Base-by-base conservation (phyloP, 2,797 vertebrate species). In the Thamnophis elegans region DNA sequence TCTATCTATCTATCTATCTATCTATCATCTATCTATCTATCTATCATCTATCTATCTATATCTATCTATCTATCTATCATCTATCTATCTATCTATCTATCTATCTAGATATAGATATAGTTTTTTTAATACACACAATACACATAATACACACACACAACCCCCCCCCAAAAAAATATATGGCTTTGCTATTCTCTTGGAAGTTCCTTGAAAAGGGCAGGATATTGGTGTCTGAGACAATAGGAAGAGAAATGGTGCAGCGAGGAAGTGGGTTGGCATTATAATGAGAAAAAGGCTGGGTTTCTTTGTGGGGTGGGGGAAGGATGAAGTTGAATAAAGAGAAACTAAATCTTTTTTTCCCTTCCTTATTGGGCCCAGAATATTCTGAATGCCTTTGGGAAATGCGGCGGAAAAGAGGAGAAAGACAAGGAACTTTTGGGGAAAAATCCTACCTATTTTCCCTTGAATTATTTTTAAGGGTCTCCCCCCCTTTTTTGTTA, bases 171-270 rank as follows among this genome's bases (percentile, higher is more conserved):
- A n/a, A n/a, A n/a, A n/a, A n/a, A n/a, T n/a, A 47, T 47, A 47
- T 47, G 20, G 25, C 94, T 93, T 96, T 96, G 95, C 96, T 93
- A 73, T 95, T 96, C 96, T 97, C 94, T 96, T 60, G 85, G 96
- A 97, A 97, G 97, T 96, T 55, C 92, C 94, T 95, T 97, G 96
- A 96, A 98, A 97, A 98, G 97, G 97, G 97, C 97, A 98, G 93
- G 92, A 96, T 97, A 97, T 97, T 97, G 97, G 97, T 97, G 97
- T 97, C 95, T 94, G 95, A 97, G 96, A 97, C 97, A 97, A 97
- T 96, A 93, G 95, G 93, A 97, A 97, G 97, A 97, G 97, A 98
- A 98, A 98, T 97, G 92, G 97, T 97, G 96, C 96, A 94, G 92
- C 96, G 68, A 95, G 95, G 95, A 97, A 96, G 96, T 95, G 95